These are phyloP conservation scores for Plagodis pulveraria DNA, from an alignment of 2,888 invertebrate genomes.

Conservation along the genomic window DNA sequence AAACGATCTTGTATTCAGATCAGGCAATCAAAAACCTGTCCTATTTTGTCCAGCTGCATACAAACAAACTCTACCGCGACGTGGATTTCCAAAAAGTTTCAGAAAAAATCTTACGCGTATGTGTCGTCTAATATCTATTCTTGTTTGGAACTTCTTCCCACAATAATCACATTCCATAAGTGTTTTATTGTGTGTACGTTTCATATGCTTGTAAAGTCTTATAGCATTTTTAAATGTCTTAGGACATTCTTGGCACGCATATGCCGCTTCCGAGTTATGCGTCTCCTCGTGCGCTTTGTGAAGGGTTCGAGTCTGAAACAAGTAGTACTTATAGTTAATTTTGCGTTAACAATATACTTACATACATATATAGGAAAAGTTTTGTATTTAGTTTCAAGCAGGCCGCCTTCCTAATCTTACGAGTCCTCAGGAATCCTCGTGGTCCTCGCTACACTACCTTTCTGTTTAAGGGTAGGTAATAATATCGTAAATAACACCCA, in stretches of 20 bases:
- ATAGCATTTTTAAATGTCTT: conserved; percentile 13
- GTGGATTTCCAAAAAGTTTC: neutral
- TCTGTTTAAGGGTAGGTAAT: too few relatives aligned
- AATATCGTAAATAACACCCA: too few relatives aligned
- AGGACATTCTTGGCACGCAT: conserved; percentile 6
- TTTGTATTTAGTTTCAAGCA: too few relatives aligned
- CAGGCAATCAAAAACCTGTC: too few relatives aligned
- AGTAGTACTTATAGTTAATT: neutral
- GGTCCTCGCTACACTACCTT: too few relatives aligned
- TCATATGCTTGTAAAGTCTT: conserved; percentile 10
- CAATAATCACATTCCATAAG: conserved; percentile 26
- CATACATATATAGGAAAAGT: too few relatives aligned
- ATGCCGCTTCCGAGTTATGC: conserved; percentile 9
- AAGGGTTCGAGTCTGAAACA: neutral
- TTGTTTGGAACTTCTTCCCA: conserved; percentile 28
- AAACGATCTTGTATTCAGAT: too few relatives aligned
- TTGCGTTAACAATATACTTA: too few relatives aligned
- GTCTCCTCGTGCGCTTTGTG: conserved; percentile 14
- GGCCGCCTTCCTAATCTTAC: too few relatives aligned
- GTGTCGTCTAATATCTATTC: conserved; percentile 22
- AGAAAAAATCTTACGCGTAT: conserved; percentile 27
- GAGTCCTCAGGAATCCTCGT: too few relatives aligned
- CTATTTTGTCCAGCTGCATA: too few relatives aligned
- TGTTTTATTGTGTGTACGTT: conserved; percentile 17
- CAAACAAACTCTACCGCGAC: too few relatives aligned